Base-by-base conservation (phyloP, 2,888 invertebrate species). In the Chaitophorus viminalis region DNA sequence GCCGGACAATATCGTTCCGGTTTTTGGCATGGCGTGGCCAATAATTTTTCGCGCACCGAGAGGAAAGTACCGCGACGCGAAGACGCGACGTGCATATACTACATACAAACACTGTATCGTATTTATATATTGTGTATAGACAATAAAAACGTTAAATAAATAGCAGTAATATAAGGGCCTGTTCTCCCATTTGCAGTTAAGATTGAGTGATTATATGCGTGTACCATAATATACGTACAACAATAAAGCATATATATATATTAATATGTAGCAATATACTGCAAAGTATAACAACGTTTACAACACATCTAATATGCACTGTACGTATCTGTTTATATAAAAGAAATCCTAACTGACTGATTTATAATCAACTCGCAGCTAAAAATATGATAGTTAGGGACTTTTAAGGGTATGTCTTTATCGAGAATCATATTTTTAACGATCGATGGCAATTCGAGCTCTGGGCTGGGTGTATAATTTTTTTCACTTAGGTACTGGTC, bases 111-210 rank as follows among this genome's bases (percentile, higher is more conserved):
- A 21, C 5, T 60, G 60, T 60, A 60, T 46, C 60, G 60, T 60
- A 74, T 46, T 36, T 46, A 46, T 46, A 46, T 46, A 46, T 14
- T 31, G n/a, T 25, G 31, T 60, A 31, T 11, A 84, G 83, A 86
- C 86, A 60, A 86, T 86, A 86, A 86, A 86, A 86, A 86, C 86
- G 78, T 70, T 85, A 68, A 36, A 78, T 77, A 86, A 86, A 86
- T 36, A 79, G 79, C n/a, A 72, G 36, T 84, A 84, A 39, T 29
- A 65, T 36, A 39, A 75, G 72, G 54, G 74, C 14, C 31, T 25
- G 14, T 31, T 46, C 29, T 75, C 75, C 86, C 86, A 78, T 86
- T 86, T 79, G 86, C 86, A 78, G 86, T 86, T 86, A 86, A 86
- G 86, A 86, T 86, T 86, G 86, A 86, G 86, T 86, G 86, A 86